Base-by-base conservation (phyloP, 2,888 invertebrate species). In the Nemoura dubitans region DNA sequence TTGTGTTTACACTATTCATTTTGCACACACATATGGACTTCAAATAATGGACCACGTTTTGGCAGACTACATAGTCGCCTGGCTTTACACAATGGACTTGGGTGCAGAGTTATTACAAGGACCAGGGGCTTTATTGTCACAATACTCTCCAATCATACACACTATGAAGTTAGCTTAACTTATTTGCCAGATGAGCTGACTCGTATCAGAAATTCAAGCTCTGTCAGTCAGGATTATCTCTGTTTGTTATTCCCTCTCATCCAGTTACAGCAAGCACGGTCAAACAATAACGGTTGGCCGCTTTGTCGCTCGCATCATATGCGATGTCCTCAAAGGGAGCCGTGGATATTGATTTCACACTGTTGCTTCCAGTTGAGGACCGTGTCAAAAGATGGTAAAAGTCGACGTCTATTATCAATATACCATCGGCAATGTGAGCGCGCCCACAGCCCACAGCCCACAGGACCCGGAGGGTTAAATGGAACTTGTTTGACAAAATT, bases 311-410 rank as follows among this genome's bases (percentile, higher is more conserved):
- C 27, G 84, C n/a, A 76, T 28, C 81, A 81, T 6, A 30, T 21
- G 81, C 78, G 5, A n/a, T 81, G 28, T 27, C 25, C 26, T 84
- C 84, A 83, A 83, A 83, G 59, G 83, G 59, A 29, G 25, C 83
- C 84, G 59, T 84, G 84, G 14, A 80, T 77, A 86, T 86, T 84
- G 84, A 86, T 86, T 86, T 86, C 86, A 86, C 85, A 86, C 85
- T 86, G 86, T 86, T 83, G 85, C 86, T 86, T 84, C 81, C 86
- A 85, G 36, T 86, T 76, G 86, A 86, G 30, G 84, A 26, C 80
- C 86, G 85, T 80, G 86, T 86, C 86, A 86, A 86, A 86, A 86
- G 86, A 85, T 76, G 84, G 28, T 81, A 81, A 5, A 21, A 81
- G 81, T 81, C 30, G 81, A 81, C 84, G 76, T 59, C 84, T 28